A percentile compares a stretch with the other conserved stretches of the same genome.
Conservation (phyloP, 1,140 invertebrate genomes). For the Hyposmocoma kahamanoa region DNA sequence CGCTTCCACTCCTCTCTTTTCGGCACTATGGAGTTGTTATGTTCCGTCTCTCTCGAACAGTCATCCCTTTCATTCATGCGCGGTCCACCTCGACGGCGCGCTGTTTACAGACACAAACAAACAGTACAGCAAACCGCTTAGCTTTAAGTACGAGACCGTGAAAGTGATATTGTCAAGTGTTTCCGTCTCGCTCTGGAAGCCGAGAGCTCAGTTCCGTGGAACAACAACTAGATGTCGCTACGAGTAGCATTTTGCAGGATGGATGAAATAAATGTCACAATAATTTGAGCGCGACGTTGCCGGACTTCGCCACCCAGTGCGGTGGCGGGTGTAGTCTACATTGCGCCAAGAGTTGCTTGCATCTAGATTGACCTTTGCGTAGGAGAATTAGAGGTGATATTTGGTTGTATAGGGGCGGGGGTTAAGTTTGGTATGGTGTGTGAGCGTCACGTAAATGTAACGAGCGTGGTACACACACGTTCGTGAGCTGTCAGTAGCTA, state of each 20-base stretch:
- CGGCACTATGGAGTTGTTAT: conserved; percentile 15
- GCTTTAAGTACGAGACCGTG: conserved; percentile 71
- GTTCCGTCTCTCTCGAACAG: conserved; percentile 41
- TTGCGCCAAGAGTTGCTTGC: conserved; percentile 33
- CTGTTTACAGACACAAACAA: conserved; percentile 75
- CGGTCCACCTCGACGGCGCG: conserved; percentile 66
- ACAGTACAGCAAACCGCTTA: conserved; percentile 73
- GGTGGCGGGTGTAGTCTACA: conserved; percentile 53
- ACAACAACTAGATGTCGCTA: conserved; percentile 61
- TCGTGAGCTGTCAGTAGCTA: conserved; percentile 67
- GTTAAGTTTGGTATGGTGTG: conserved; percentile 46
- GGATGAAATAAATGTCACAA: conserved; percentile 60
- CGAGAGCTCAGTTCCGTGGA: conserved; percentile 34
- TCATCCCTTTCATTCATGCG: conserved; percentile 74
- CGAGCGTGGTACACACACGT: conserved; percentile 57
- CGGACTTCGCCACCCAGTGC: conserved; percentile 59
- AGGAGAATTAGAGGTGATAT: conserved; percentile 33
- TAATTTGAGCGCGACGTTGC: conserved; percentile 68
- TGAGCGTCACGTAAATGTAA: conserved; percentile 67
- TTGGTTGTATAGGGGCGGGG: conserved; percentile 26
- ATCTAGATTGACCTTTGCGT: conserved; percentile 25
- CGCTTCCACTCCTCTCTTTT: conserved; percentile 45
- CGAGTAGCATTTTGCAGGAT: conserved; percentile 46
- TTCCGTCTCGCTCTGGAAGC: conserved; percentile 56
- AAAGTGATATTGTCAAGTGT: conserved; percentile 71